Percentiles rank a stretch among this genome's conserved stretches.
Conservation (phyloP, 2,113 vertebrate species). For the Forbesichthys papilliferus region DNA sequence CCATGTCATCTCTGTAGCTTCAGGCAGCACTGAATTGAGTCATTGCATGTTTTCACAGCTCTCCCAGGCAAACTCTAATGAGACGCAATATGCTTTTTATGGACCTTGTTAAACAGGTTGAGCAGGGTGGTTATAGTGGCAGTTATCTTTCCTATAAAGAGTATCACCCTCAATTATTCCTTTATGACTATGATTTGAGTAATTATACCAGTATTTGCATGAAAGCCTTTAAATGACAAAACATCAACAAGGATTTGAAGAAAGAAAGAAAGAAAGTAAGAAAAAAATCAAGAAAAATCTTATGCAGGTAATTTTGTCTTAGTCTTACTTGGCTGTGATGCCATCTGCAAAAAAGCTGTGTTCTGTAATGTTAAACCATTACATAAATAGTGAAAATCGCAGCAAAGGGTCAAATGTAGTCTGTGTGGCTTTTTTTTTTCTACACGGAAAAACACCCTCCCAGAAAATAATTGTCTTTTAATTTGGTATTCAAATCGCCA, state of each 20-base stretch:
- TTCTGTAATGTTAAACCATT: slow-evolving; percentile 7
- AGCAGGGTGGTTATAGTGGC: background rate
- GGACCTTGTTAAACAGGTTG: slow-evolving; percentile 2
- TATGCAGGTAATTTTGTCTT: too few species aligned
- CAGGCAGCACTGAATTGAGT: slow-evolving; percentile 40
- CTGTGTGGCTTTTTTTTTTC: background rate
- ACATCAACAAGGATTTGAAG: too few species aligned
- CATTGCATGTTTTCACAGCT: slow-evolving; percentile 40
- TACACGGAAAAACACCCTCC: background rate
- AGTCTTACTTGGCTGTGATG: background rate
- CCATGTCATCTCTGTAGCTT: slow-evolving; percentile 27
- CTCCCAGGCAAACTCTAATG: slow-evolving; percentile 10
- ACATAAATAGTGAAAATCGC: slow-evolving; percentile 31
- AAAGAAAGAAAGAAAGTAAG: too few species aligned
- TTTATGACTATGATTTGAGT: slow-evolving; percentile 15
- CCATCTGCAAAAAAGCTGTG: slow-evolving; percentile 17
- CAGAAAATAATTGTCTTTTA: background rate
- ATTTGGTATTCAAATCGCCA: background rate
- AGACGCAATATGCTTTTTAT: slow-evolving; percentile 16
- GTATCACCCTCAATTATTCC: slow-evolving; percentile 10
- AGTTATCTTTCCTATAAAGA: background rate
- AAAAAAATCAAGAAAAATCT: too few species aligned
- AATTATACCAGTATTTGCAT: slow-evolving; percentile 28
- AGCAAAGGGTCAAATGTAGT: background rate
- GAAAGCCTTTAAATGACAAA: slow-evolving; percentile 2